Base-by-base conservation (phyloP, 1,140 invertebrate species). In the Drosophila baimaii region DNA sequence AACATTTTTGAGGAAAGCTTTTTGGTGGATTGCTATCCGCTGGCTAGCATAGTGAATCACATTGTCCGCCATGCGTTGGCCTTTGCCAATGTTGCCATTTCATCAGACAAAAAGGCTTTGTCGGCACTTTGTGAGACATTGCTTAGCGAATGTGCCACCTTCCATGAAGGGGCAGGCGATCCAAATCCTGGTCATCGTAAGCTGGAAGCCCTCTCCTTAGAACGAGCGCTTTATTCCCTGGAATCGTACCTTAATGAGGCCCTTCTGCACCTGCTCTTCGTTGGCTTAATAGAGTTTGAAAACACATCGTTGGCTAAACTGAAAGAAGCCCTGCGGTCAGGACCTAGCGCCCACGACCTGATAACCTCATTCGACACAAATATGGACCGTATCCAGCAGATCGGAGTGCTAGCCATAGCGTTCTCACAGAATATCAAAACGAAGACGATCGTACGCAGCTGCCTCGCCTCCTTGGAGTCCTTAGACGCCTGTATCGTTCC, bases 321-420 rank as follows among this genome's bases (percentile, higher is more conserved):
- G 0, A 80, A 77, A 7, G 58, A 57, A 2, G 31, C 57, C 2
- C 62, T 91, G 3, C 39, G 7, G 10, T 41, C 35, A 73, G 35
- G 23, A 44, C n/a, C 19, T 23, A 21, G 17, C 5, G 49, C 75
- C 8, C 59, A 81, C 13, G 59, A 85, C 7, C 58, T 88, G 0
- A 88, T 91, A 8, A 31, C 37, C 1, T 70, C 84, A 27, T 92
- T 92, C 47, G 91, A 91, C 62, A 55, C 62, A 0, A 91, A 85
- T 51, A 77, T 90, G 31, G 91, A 92, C 61, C 76, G 91, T 12
- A 79, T 82, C 13, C 79, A 82, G 27, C 91, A 92, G 56, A 91
- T 92, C n/a, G 91, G 91, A 15, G 77, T 89, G 3, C 84, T 91
- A 64, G 91, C 89, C 9, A 90, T 90, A 31, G 82, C 89, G 8